These are phyloP conservation scores for Hesperia comma DNA, from an alignment of 2,888 invertebrate genomes.

Conservation along the genomic window DNA sequence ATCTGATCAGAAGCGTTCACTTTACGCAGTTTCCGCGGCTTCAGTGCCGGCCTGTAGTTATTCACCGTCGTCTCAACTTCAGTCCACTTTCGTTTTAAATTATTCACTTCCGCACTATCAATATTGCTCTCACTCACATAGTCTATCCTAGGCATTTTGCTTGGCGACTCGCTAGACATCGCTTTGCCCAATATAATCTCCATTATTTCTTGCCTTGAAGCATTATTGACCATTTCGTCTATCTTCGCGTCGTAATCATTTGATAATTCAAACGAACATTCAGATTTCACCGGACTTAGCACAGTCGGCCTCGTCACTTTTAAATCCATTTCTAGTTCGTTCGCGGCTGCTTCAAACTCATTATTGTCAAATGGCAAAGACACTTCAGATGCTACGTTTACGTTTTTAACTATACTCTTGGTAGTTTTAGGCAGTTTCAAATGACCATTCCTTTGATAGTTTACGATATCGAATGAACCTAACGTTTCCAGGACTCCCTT, in stretches of 20 bases:
- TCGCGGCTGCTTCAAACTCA: constrained; percentile 24
- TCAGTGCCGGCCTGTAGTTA: constrained; percentile 66
- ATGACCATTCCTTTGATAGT: constrained; percentile 70
- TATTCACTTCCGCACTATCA: constrained; percentile 53
- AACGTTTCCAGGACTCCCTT: constrained; percentile 60
- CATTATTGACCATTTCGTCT: constrained; percentile 74
- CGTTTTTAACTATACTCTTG: constrained; percentile 63
- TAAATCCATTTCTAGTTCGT: constrained; percentile 33
- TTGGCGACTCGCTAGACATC: constrained; percentile 56
- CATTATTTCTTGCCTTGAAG: constrained; percentile 77
- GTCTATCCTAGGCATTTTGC: constrained; percentile 69
- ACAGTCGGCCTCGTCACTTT: constrained; percentile 42
- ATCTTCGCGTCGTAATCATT: constrained; percentile 76
- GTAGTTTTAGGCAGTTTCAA: constrained; percentile 56
- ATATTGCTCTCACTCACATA: constrained; percentile 67
- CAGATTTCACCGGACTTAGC: constrained; percentile 75
- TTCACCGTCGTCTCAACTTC: constrained; percentile 64
- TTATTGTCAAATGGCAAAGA: constrained; percentile 59
- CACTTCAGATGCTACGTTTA: constrained; percentile 64
- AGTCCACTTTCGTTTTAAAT: constrained; percentile 61
- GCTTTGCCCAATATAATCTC: constrained; percentile 78
- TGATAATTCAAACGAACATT: constrained; percentile 73
- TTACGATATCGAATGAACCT: constrained; percentile 66
- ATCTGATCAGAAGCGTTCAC: constrained; percentile 74
- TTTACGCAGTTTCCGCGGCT: constrained; percentile 68